Evolutionary conservation across 2,888 invertebrate species (phyloP).

Genomic region (Xestobium rufovillosum): DNA sequence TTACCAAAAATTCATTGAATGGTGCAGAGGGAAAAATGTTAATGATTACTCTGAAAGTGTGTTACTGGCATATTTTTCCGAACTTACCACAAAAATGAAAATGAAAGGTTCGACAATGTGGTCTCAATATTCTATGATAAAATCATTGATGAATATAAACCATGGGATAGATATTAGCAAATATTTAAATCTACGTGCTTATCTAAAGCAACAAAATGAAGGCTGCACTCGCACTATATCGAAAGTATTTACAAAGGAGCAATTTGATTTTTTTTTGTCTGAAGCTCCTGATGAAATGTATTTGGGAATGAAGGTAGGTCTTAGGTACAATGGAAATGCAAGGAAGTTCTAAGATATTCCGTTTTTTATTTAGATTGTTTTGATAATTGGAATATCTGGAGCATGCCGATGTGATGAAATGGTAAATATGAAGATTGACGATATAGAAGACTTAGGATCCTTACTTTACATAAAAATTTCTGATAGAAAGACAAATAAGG

Average conservation of each 20-base stretch:
- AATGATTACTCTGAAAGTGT: slow-evolving; percentile 13
- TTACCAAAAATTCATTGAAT: slow-evolving; percentile 5
- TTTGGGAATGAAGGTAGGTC: slow-evolving; percentile 19
- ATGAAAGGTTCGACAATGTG: slow-evolving; percentile 14
- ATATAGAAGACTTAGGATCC: slow-evolving; percentile 17
- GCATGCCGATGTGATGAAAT: no score
- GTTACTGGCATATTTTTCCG: slow-evolving; percentile 22
- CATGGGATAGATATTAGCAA: slow-evolving; percentile 12
- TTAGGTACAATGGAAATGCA: slow-evolving; percentile 1
- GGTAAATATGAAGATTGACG: slow-evolving; percentile 17
- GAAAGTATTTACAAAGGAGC: slow-evolving; percentile 14
- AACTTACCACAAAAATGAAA: slow-evolving; percentile 18
- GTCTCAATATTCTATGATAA: slow-evolving; percentile 12
- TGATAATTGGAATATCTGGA: slow-evolving; percentile 18
- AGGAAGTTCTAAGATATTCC: slow-evolving; percentile 6
- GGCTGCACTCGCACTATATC: slow-evolving; percentile 18
- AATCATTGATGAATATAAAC: slow-evolving; percentile 8
- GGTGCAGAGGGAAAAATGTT: slow-evolving; percentile 4
- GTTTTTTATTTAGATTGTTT: slow-evolving; percentile 14
- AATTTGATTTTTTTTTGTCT: slow-evolving; percentile 16
- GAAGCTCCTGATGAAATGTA: slow-evolving; percentile 19
- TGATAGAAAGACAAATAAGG: slow-evolving; percentile 13
- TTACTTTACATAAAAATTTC: slow-evolving; percentile 16
- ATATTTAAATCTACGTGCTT: slow-evolving; percentile 11
- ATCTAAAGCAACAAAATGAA: slow-evolving; percentile 15